These are phyloP conservation scores for Agrypnia vestita DNA, from an alignment of 1,140 invertebrate species.

Conservation along the genomic window DNA sequence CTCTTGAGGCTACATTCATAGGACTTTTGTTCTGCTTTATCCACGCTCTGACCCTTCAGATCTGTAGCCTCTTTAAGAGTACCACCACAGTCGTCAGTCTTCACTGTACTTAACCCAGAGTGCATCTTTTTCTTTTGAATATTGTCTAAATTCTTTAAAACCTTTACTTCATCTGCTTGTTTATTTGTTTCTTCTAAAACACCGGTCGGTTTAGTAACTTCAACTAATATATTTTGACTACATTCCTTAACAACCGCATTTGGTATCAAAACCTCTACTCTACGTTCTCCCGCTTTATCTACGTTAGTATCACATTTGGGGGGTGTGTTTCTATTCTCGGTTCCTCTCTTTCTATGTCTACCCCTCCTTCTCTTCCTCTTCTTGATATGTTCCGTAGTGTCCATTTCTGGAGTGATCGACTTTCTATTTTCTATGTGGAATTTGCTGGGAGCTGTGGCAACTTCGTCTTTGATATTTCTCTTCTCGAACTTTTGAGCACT, in stretches of 20 bases:
- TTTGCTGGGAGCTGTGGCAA: constrained; percentile 19
- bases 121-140: neutral
- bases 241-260: neutral
- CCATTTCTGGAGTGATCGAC: neutral
- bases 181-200: neutral
- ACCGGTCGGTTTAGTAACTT: neutral
- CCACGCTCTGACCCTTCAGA: too few relatives aligned
- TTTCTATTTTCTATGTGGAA: constrained; percentile 8
- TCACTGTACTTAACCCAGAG: too few relatives aligned
- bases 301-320: neutral
- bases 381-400: constrained; percentile 34
- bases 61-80: too few relatives aligned
- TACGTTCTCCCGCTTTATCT: neutral
- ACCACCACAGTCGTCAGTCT: too few relatives aligned
- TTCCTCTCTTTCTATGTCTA: constrained; percentile 16
- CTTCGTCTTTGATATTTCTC: neutral
- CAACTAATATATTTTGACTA: neutral
- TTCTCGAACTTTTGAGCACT: neutral
- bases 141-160: neutral
- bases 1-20: too few relatives aligned
- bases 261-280: neutral
- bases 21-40: too few relatives aligned
- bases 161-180: neutral
- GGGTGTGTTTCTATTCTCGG: neutral
- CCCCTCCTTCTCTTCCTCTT: constrained; percentile 40